Evolutionary conservation across 2,797 vertebrate genomes (phyloP).

Genomic region (Alca torda): DNA sequence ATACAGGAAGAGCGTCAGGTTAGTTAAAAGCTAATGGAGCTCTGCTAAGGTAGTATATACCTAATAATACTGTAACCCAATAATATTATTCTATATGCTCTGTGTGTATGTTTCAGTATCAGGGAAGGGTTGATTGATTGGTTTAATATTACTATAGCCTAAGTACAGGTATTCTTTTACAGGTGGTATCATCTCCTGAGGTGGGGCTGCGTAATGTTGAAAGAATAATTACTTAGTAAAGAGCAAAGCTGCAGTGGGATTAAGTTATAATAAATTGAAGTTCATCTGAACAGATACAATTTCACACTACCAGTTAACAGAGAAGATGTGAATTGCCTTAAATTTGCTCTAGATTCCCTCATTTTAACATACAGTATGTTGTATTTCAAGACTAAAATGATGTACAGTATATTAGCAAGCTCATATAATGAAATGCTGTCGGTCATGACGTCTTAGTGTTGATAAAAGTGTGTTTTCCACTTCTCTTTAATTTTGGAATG

Average conservation of each 20-base stretch:
- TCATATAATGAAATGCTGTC: neutral
- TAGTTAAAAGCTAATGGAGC: slow-evolving; percentile 60
- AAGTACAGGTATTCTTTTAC: neutral
- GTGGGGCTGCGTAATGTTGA: neutral
- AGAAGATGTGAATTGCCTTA: neutral
- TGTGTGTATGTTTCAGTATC: neutral
- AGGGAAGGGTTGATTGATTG: neutral
- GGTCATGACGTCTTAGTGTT: neutral
- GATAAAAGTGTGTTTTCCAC: neutral
- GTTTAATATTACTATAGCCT: neutral
- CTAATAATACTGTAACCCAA: neutral
- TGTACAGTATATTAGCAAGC: neutral
- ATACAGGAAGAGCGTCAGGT: slow-evolving; percentile 76
- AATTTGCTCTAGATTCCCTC: neutral
- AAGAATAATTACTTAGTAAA: neutral
- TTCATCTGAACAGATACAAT: neutral
- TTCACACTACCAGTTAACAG: neutral
- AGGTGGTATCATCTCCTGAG: neutral
- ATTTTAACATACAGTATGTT: neutral
- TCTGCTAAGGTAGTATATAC: slow-evolving; percentile 25
- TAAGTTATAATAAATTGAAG: neutral
- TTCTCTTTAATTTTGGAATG: neutral
- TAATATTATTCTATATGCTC: neutral
- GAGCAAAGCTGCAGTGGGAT: neutral
- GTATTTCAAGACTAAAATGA: neutral